A percentile compares a stretch with the other conserved stretches of the same genome.
Evolutionary conservation across 2,888 invertebrate genomes (phyloP).

Genomic region (Phyto melanocephala): DNA sequence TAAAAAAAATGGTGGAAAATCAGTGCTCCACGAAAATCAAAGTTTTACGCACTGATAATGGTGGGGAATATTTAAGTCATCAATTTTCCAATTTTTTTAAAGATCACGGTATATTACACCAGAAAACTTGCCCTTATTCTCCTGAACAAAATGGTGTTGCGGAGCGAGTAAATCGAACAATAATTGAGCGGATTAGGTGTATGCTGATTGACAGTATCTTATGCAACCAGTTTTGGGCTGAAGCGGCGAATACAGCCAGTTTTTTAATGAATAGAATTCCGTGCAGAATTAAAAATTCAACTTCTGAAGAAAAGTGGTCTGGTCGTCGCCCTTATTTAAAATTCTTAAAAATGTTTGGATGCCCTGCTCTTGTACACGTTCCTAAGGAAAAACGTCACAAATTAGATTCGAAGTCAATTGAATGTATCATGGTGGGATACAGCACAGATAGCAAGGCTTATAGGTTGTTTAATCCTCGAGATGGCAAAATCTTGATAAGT

Average conservation of each 20-base stretch:
- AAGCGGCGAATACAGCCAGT: background rate
- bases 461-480: too few relatives aligned
- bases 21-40: conserved; percentile 65
- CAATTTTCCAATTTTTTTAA: conserved; percentile 53
- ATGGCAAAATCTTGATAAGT: too few relatives aligned
- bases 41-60: conserved; percentile 59
- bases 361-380: too few relatives aligned
- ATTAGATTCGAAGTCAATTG: too few relatives aligned
- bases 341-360: too few relatives aligned
- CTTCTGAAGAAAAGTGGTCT: too few relatives aligned
- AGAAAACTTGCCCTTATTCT: conserved; percentile 68
- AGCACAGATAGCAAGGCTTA: too few relatives aligned
- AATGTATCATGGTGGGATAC: too few relatives aligned
- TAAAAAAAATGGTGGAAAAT: conserved; percentile 63
- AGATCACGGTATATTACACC: conserved; percentile 69
- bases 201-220: conserved; percentile 53
- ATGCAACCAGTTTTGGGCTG: background rate
- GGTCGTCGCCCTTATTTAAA: too few relatives aligned
- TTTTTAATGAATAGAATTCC: background rate
- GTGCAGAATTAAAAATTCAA: too few relatives aligned
- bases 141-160: conserved; percentile 69
- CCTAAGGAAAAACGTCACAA: too few relatives aligned
- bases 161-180: conserved; percentile 63
- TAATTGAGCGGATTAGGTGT: conserved; percentile 65
- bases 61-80: conserved; percentile 64